A percentile compares a stretch with the other conserved stretches of the same genome.
Evolutionary conservation across 2,888 invertebrate genomes (phyloP).

Genomic region (Eupeodes luniger): DNA sequence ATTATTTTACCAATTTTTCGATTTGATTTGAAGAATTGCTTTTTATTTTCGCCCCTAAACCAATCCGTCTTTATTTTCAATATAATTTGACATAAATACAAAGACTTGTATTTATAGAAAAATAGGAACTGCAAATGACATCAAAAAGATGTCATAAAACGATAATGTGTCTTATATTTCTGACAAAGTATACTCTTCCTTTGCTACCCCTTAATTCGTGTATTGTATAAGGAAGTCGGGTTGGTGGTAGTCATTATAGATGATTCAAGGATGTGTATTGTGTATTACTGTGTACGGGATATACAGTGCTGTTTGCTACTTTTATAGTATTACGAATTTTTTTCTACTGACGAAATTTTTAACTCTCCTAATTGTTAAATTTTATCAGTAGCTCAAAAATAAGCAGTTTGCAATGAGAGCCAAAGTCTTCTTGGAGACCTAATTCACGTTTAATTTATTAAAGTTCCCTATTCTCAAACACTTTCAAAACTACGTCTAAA

Average conservation of each 20-base stretch:
- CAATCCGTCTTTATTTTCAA: slow-evolving; percentile 2
- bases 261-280: slow-evolving; percentile 30
- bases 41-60: neutral
- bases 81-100: slow-evolving; percentile 3
- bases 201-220: neutral
- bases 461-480: no score
- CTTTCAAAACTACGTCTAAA: no score
- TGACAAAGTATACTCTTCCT: neutral
- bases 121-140: slow-evolving; percentile 18
- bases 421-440: no score
- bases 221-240: neutral
- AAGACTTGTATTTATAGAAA: slow-evolving; percentile 1
- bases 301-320: neutral
- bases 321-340: neutral
- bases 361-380: no score
- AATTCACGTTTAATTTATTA: no score
- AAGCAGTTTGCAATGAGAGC: no score
- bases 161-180: slow-evolving; percentile 42
- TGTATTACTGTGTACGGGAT: neutral
- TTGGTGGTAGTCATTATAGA: slow-evolving; percentile 36
- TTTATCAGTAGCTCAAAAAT: no score
- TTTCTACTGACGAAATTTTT: no score
- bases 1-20: neutral
- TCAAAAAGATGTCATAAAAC: slow-evolving; percentile 36
- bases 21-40: slow-evolving; percentile 10